These are phyloP conservation scores for Cenopis cana DNA, from an alignment of 2,888 invertebrate species.

Conservation along the genomic window DNA sequence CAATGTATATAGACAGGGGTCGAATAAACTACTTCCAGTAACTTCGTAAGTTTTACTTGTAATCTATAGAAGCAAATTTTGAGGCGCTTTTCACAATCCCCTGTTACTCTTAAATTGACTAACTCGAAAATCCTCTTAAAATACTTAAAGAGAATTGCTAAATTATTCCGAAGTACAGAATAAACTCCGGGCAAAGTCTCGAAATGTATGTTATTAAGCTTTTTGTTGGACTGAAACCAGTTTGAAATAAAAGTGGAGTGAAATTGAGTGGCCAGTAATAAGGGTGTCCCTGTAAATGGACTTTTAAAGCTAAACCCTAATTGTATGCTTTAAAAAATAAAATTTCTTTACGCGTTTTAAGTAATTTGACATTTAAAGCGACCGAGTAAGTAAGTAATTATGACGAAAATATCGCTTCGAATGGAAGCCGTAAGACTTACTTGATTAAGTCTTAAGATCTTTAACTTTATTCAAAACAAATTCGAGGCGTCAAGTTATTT, in stretches of 20 bases:
- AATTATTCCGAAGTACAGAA: constrained; percentile 32
- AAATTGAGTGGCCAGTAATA: constrained; percentile 22
- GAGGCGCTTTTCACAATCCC: neutral
- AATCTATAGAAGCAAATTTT: neutral
- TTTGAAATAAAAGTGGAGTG: constrained; percentile 32
- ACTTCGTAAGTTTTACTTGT: neutral
- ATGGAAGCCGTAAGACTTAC: neutral
- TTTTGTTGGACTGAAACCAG: constrained; percentile 31
- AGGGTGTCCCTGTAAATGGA: constrained; percentile 29
- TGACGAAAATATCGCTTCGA: neutral
- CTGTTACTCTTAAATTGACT: neutral
- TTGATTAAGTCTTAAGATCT: neutral
- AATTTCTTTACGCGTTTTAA: constrained; percentile 27
- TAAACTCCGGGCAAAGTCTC: constrained; percentile 10
- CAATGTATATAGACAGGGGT: constrained; percentile 2
- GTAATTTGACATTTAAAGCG: constrained; percentile 14
- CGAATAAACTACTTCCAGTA: neutral
- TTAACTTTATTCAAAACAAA: neutral
- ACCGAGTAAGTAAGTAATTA: constrained; percentile 13
- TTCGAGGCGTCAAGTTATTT: constrained; percentile 1
- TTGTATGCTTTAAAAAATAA: constrained; percentile 21
- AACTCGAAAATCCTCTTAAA: constrained; percentile 12
- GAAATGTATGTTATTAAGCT: constrained; percentile 32
- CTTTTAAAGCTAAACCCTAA: constrained; percentile 12
- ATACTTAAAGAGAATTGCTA: constrained; percentile 25